Evolutionary conservation across 2,113 vertebrate species (phyloP).

Genomic region (Boulengeromyrus knoepffleri): DNA sequence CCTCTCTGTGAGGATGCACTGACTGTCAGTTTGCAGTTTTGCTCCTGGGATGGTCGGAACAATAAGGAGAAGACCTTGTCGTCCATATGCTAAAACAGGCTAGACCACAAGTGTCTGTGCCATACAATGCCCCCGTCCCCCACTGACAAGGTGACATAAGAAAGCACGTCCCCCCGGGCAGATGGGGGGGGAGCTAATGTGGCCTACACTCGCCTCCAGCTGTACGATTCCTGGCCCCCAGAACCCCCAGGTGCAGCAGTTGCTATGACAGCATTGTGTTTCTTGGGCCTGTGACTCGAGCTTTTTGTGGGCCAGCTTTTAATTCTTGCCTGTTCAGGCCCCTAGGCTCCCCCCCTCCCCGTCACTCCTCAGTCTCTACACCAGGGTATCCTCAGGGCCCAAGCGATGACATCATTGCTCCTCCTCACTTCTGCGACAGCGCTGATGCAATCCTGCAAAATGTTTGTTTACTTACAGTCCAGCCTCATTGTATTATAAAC

Average conservation of each 20-base stretch:
- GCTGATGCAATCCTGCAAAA: neutral
- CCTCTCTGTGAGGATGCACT: neutral
- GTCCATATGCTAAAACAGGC: neutral
- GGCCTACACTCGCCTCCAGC: neutral
- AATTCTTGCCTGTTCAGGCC: conserved; percentile 9
- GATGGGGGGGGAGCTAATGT: neutral
- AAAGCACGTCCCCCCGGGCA: neutral
- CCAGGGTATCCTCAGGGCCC: neutral
- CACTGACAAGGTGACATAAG: neutral
- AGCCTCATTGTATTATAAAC: neutral
- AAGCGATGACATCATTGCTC: neutral
- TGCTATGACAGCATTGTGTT: conserved; percentile 10
- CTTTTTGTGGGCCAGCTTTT: conserved; percentile 2
- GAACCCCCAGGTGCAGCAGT: conserved; percentile 17
- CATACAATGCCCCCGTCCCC: neutral
- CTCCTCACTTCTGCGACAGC: neutral
- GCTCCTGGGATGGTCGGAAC: neutral
- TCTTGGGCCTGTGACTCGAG: neutral
- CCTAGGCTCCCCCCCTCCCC: neutral
- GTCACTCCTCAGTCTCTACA: neutral
- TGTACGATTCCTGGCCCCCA: neutral
- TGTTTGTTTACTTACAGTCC: neutral
- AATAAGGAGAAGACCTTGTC: neutral
- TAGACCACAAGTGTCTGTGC: neutral
- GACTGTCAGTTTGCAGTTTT: neutral